Conservation (phyloP, 2,113 vertebrate genomes). For the Blennius ocellaris region DNA sequence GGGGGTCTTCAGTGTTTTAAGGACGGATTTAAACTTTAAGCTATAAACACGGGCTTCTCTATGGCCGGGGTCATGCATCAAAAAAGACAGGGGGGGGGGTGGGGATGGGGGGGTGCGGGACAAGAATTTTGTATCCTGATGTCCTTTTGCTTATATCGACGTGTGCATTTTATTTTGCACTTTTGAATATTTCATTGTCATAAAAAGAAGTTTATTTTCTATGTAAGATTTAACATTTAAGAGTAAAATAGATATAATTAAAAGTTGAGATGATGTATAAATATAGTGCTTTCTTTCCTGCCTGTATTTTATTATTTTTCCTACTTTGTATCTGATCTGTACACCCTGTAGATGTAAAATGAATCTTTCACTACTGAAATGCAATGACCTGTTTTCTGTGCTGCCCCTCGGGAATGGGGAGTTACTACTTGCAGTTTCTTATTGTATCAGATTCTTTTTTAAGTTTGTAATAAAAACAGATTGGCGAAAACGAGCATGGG, state of each 20-base stretch:
- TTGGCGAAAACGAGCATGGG: slow-evolving; percentile 80
- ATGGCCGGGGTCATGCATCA: slow-evolving; percentile 56
- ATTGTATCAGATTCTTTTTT: slow-evolving; percentile 84
- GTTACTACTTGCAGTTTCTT: slow-evolving; percentile 83
- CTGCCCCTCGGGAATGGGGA: slow-evolving; percentile 67
- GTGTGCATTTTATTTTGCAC: slow-evolving; percentile 77
- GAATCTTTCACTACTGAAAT: slow-evolving; percentile 83
- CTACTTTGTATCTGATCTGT: slow-evolving; percentile 82
- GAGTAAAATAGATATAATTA: slow-evolving; percentile 68
- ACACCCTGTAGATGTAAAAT: slow-evolving; percentile 78
- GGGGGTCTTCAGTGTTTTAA: neutral
- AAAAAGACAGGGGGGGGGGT: too few species aligned
- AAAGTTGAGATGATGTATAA: slow-evolving; percentile 69
- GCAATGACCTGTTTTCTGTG: slow-evolving; percentile 86
- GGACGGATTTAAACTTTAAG: neutral
- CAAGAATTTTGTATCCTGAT: slow-evolving; percentile 72
- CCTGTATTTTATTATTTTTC: slow-evolving; percentile 76
- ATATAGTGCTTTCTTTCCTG: slow-evolving; percentile 78
- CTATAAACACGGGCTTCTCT: slow-evolving; percentile 45
- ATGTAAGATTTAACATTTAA: slow-evolving; percentile 76
- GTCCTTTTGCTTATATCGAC: slow-evolving; percentile 75
- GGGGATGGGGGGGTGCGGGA: too few species aligned
- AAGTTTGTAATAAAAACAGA: slow-evolving; percentile 85
- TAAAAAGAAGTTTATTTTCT: slow-evolving; percentile 81
- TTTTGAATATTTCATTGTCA: slow-evolving; percentile 80